phyloP scores from a whole-genome alignment of 2,797 vertebrate genomes.

The Scolopax bukidnonensis region DNA sequence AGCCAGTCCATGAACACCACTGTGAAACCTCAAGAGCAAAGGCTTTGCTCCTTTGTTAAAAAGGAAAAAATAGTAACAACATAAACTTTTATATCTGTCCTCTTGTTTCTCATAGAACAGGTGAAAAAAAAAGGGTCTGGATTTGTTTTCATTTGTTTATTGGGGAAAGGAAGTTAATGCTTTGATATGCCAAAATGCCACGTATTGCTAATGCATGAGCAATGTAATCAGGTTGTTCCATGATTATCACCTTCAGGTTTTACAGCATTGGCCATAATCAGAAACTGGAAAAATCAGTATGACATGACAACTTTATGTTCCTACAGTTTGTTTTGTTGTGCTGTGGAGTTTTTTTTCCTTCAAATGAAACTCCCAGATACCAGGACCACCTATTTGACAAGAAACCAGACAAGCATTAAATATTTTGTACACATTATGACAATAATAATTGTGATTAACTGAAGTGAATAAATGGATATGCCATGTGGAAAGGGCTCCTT shows the following conservation, averaged over 20 bases:
- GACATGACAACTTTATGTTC: neutral
- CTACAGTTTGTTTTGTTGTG: neutral
- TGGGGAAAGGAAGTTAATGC: neutral
- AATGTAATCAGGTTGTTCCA: neutral
- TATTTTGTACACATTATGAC: neutral
- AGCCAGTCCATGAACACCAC: neutral
- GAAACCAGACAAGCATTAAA: neutral
- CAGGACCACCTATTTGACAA: neutral
- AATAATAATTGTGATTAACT: neutral
- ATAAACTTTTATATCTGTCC: neutral
- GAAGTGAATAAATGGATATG: neutral
- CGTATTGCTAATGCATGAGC: neutral
- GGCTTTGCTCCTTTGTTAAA: neutral
- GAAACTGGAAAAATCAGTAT: neutral
- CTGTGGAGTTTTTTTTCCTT: fast-evolving
- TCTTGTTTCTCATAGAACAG: neutral
- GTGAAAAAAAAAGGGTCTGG: neutral
- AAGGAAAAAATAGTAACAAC: neutral
- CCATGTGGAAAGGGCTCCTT: neutral
- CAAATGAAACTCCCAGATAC: neutral
- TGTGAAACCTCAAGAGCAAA: neutral
- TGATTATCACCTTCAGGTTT: neutral
- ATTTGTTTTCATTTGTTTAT: neutral
- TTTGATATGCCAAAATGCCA: neutral
- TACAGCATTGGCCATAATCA: neutral